Conservation (phyloP, 2,113 vertebrate genomes). For the Crypturellus undulatus region DNA sequence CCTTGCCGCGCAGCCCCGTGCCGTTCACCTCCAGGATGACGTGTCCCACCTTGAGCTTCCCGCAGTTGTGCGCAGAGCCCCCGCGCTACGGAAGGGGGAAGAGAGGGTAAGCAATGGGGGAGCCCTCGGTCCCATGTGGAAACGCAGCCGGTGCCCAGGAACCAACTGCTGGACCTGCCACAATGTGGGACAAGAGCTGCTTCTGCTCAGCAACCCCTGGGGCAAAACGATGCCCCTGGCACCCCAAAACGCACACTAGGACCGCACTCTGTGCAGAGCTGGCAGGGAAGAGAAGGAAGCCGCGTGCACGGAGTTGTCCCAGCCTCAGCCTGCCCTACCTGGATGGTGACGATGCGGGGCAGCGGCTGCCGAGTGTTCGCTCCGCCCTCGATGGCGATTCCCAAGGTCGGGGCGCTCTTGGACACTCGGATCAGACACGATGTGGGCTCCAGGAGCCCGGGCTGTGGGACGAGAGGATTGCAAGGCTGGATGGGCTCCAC, state of each 20-base stretch:
- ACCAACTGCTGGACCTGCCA: neutral
- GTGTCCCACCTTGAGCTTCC: slow-evolving; percentile 95
- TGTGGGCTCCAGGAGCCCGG: slow-evolving; percentile 92
- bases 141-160: too few species aligned
- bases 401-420: slow-evolving; percentile 92
- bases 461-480: slow-evolving; percentile 71
- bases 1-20: slow-evolving; percentile 86
- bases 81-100: slow-evolving; percentile 82
- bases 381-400: slow-evolving; percentile 97
- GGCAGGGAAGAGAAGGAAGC: neutral
- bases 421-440: slow-evolving; percentile 89
- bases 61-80: slow-evolving; percentile 94
- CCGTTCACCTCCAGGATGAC: slow-evolving; percentile 97
- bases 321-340: slow-evolving; percentile 75
- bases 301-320: accelerated
- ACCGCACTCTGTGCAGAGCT: neutral
- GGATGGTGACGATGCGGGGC: slow-evolving; percentile 97
- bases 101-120: neutral
- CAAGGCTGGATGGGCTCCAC: neutral
- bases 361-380: slow-evolving; percentile 96
- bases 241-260: neutral
- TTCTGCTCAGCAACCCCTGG: accelerated
- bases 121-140: neutral
- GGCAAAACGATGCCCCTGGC: accelerated
- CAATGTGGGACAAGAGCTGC: accelerated